These are phyloP conservation scores for Takifugu rubripes DNA, from an alignment of 2,797 vertebrate genomes.

Conservation along the genomic window DNA sequence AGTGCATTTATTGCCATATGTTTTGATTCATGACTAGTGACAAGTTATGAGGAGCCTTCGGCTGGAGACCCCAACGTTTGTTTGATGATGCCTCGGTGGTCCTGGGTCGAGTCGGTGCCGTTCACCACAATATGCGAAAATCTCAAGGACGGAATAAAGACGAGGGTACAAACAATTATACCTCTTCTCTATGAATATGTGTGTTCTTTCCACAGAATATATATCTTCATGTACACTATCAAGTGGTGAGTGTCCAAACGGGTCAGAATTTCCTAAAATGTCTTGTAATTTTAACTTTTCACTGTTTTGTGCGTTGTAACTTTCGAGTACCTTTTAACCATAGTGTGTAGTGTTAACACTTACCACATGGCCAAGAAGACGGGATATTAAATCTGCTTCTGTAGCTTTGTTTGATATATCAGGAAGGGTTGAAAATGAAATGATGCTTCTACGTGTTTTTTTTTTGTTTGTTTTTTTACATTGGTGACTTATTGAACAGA, in stretches of 20 bases:
- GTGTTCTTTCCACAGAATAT: slow-evolving; percentile 17
- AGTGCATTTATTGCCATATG: not conserved
- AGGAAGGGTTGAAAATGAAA: slow-evolving; percentile 24
- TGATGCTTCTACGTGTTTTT: slow-evolving; percentile 18
- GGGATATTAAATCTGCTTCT: not conserved
- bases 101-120: slow-evolving; percentile 23
- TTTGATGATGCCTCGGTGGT: slow-evolving; percentile 3
- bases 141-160: slow-evolving; percentile 26
- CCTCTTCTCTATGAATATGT: slow-evolving; percentile 26
- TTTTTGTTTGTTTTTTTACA: slow-evolving; percentile 10
- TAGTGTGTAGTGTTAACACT: slow-evolving; percentile 20
- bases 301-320: slow-evolving; percentile 19
- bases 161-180: slow-evolving; percentile 30
- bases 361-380: slow-evolving; percentile 21
- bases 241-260: slow-evolving; percentile 12
- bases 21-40: slow-evolving; percentile 67
- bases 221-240: slow-evolving; percentile 13
- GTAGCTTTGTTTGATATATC: slow-evolving; percentile 1
- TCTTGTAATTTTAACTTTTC: slow-evolving; percentile 19
- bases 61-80: slow-evolving; percentile 8
- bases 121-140: slow-evolving; percentile 20
- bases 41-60: slow-evolving; percentile 74
- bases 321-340: not conserved
- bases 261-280: slow-evolving; percentile 30
- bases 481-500: slow-evolving; percentile 20